phyloP scores from a whole-genome alignment of 2,888 invertebrate species.

The Eutolmus rufibarbis region DNA sequence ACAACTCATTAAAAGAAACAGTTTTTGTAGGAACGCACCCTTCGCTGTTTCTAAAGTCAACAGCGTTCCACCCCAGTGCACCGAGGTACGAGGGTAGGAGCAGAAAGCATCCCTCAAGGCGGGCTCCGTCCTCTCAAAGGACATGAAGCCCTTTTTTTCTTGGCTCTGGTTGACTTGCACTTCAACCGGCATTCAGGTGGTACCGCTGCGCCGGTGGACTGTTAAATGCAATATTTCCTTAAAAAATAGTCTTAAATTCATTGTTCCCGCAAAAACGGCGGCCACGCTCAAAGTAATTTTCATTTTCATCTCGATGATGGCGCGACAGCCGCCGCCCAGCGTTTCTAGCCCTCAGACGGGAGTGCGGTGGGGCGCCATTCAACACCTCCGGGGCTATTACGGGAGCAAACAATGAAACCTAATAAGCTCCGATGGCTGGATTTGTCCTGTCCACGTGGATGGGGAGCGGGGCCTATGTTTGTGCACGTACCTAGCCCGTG shows the following conservation, averaged over 20 bases:
- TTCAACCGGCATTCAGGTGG: background rate
- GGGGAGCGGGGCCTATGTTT: background rate
- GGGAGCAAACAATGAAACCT: constrained; percentile 18
- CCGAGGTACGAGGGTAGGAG: background rate
- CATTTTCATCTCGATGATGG: background rate
- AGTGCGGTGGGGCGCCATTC: background rate
- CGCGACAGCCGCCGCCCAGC: background rate
- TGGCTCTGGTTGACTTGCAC: background rate
- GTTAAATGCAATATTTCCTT: background rate
- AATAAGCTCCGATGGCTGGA: constrained; percentile 4
- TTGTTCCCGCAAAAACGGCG: background rate
- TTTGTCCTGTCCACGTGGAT: background rate
- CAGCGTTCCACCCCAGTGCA: background rate
- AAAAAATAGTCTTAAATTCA: background rate
- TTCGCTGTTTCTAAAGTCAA: background rate
- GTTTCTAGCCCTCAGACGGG: background rate
- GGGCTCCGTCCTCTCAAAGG: background rate
- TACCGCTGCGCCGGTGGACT: background rate
- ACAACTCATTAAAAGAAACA: background rate
- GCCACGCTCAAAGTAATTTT: background rate
- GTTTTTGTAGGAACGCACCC: background rate
- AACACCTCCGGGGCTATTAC: constrained; percentile 5
- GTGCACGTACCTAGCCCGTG: background rate
- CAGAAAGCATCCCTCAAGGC: background rate
- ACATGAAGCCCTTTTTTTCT: background rate